Evolutionary conservation across 2,113 vertebrate species (phyloP).

Genomic region (Percopsis transmontana): DNA sequence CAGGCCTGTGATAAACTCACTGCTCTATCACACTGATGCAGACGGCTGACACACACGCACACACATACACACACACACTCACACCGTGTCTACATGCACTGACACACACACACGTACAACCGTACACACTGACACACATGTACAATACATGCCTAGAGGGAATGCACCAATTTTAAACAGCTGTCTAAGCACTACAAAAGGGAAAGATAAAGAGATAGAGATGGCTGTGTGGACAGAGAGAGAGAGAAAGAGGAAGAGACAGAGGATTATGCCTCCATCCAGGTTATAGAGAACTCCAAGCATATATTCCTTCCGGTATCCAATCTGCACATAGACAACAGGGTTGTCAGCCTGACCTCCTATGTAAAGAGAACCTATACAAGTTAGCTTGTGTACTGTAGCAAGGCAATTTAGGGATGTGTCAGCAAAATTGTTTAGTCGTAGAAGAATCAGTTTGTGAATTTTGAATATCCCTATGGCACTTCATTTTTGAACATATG

Average conservation of each 20-base stretch:
- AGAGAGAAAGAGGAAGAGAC: slow-evolving; percentile 9
- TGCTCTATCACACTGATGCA: slow-evolving; percentile 76
- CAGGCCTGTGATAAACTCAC: slow-evolving; percentile 75
- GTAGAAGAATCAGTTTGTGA: no score
- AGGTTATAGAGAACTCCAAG: no score
- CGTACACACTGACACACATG: background rate
- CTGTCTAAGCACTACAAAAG: slow-evolving; percentile 44
- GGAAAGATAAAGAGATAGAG: slow-evolving; percentile 45
- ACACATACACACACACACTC: slow-evolving; percentile 22
- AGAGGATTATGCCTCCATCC: background rate
- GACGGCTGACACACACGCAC: slow-evolving; percentile 52
- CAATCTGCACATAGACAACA: no score
- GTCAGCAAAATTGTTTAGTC: no score
- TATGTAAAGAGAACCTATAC: no score
- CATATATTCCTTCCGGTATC: no score
- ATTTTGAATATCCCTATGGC: no score
- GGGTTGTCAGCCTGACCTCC: no score
- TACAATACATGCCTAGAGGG: slow-evolving; percentile 24
- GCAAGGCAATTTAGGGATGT: no score
- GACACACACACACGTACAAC: background rate
- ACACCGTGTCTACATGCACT: slow-evolving; percentile 12
- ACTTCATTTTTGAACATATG: no score
- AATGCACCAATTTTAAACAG: slow-evolving; percentile 21
- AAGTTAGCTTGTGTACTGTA: no score
- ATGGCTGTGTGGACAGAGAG: slow-evolving; percentile 9